Percentiles rank a stretch among this genome's conserved stretches.
Evolutionary conservation across 2,797 vertebrate genomes (phyloP).

Genomic region (Coregonus ussuriensis): DNA sequence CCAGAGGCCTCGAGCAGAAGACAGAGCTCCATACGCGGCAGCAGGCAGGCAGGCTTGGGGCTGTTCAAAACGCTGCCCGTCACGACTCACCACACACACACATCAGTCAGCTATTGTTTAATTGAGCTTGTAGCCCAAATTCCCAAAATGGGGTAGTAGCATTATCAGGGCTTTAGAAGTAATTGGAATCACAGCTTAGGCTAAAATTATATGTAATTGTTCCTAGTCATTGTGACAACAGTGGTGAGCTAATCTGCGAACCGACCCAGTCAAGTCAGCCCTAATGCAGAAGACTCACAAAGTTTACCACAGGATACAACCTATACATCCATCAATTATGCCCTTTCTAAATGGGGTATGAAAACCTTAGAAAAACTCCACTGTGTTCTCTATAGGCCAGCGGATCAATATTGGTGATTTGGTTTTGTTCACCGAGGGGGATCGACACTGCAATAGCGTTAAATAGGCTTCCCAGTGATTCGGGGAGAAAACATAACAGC

Average conservation of each 20-base stretch:
- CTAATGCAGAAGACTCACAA: constrained; percentile 17
- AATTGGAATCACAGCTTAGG: constrained; percentile 12
- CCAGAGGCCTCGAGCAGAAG: constrained; percentile 50
- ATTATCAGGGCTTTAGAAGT: constrained; percentile 4
- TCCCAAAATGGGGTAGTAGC: neutral
- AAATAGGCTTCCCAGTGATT: constrained; percentile 16
- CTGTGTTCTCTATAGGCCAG: constrained; percentile 8
- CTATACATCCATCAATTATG: neutral
- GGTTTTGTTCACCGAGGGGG: constrained; percentile 6
- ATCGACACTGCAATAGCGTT: constrained; percentile 9
- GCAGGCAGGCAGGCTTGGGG: constrained; percentile 16
- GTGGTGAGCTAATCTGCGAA: constrained; percentile 10
- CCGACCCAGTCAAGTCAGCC: neutral
- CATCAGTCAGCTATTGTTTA: constrained; percentile 18
- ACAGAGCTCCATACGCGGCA: neutral
- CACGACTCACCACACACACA: neutral
- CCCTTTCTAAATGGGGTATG: neutral
- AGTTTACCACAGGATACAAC: neutral
- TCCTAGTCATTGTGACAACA: constrained; percentile 5
- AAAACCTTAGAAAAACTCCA: constrained; percentile 18
- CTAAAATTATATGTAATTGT: neutral
- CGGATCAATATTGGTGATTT: neutral
- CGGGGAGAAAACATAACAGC: constrained; percentile 16
- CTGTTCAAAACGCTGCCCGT: constrained; percentile 31
- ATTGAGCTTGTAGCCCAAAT: constrained; percentile 9